These are phyloP conservation scores for Tupaia chinensis DNA, from an alignment of 2,113 vertebrate genomes.

Conservation along the genomic window DNA sequence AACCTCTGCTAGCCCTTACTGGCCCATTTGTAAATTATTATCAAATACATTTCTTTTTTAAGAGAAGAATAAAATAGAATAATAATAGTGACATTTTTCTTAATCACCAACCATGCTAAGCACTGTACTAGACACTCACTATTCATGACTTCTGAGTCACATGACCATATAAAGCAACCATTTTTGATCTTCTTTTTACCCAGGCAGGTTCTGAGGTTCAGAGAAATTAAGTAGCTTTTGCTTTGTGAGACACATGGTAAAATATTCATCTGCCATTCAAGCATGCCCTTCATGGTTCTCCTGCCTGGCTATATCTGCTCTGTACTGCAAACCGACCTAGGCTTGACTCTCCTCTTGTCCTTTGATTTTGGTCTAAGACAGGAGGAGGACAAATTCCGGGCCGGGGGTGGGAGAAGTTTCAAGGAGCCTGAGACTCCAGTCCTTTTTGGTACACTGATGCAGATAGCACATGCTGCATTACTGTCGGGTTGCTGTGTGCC, in stretches of 20 bases:
- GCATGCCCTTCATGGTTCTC: neutral
- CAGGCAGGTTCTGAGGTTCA: neutral
- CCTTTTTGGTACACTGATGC: neutral
- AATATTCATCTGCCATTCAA: neutral
- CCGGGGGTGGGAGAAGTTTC: neutral
- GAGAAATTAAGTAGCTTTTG: neutral
- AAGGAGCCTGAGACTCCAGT: neutral
- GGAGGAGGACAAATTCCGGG: neutral
- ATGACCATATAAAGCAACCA: neutral
- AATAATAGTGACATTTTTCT: neutral
- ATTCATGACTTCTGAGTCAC: neutral
- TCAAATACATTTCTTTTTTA: neutral
- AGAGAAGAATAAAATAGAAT: neutral
- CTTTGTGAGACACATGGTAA: neutral
- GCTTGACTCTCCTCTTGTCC: neutral
- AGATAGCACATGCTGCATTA: neutral
- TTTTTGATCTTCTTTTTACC: neutral
- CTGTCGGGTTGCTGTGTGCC: no score
- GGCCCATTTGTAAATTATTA: neutral
- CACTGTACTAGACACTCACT: neutral
- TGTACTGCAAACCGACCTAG: neutral
- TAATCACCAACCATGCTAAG: neutral
- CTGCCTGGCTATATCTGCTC: neutral
- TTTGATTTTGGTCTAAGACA: neutral
- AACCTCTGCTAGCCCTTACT: neutral